phyloP scores from a whole-genome alignment of 2,888 invertebrate genomes.

The Pilophorus perplexus region DNA sequence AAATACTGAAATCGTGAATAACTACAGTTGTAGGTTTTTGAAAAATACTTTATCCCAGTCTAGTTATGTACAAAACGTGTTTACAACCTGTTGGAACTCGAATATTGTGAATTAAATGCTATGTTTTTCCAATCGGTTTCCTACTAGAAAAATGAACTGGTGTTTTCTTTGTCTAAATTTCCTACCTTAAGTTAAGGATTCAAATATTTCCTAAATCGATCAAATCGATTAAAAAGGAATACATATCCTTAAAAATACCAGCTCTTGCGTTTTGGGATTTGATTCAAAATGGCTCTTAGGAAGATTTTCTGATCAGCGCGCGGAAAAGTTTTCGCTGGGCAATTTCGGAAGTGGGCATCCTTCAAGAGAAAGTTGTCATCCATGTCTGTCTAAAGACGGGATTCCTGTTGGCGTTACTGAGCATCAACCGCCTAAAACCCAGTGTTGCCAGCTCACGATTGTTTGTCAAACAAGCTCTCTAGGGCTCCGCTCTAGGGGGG shows the following conservation, averaged over 20 bases:
- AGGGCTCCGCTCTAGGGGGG: too few species aligned
- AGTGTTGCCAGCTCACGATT: too few species aligned
- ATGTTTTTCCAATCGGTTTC: not conserved
- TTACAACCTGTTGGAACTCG: constrained; percentile 5
- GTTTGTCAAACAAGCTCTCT: too few species aligned
- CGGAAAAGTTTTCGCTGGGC: not conserved
- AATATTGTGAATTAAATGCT: constrained; percentile 4
- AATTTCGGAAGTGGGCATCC: too few species aligned
- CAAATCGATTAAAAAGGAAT: too few species aligned
- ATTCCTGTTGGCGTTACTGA: too few species aligned
- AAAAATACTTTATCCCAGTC: not conserved
- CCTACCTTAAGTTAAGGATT: not conserved
- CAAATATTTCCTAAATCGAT: too few species aligned
- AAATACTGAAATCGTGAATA: not conserved
- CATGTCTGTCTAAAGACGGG: too few species aligned
- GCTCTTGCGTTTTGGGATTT: not conserved
- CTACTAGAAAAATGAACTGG: not conserved
- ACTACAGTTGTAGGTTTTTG: not conserved
- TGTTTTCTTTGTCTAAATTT: not conserved
- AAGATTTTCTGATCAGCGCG: too few species aligned
- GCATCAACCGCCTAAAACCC: too few species aligned
- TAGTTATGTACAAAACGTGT: not conserved
- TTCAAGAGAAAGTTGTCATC: too few species aligned
- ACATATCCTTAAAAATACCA: not conserved
- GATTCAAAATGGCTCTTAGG: too few species aligned